These are phyloP conservation scores for Monochamus alternatus DNA, from an alignment of 2,888 invertebrate genomes.

Conservation along the genomic window DNA sequence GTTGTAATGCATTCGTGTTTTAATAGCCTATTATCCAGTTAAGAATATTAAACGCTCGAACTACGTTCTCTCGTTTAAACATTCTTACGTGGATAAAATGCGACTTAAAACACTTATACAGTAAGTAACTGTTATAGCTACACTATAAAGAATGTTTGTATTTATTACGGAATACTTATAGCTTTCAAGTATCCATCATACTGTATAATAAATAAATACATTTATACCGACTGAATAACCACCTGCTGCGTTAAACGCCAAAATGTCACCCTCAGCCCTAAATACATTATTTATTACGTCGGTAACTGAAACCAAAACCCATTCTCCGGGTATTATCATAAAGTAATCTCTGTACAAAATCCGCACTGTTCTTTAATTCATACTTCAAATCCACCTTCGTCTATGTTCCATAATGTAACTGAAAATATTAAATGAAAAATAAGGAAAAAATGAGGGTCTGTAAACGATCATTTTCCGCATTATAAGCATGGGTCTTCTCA, in stretches of 20 bases:
- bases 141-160: too few species aligned
- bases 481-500: too few species aligned
- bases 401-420: background rate
- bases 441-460: background rate
- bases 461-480: too few species aligned
- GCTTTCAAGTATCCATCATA: too few species aligned
- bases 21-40: too few species aligned
- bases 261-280: background rate
- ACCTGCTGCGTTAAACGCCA: background rate
- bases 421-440: background rate
- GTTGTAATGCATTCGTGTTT: too few species aligned
- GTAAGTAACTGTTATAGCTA: too few species aligned
- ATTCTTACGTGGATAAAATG: too few species aligned
- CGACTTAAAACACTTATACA: too few species aligned
- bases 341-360: slow-evolving; percentile 1
- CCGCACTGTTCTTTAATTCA: slow-evolving; percentile 21
- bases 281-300: slow-evolving; percentile 6
- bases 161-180: too few species aligned
- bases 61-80: too few species aligned
- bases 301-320: background rate
- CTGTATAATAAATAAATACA: background rate
- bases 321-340: slow-evolving; percentile 1
- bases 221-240: background rate
- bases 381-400: slow-evolving; percentile 6
- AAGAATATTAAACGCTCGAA: too few species aligned